A percentile compares a stretch with the other conserved stretches of the same genome.
Evolutionary conservation across 1,140 invertebrate genomes (phyloP).

Genomic region (Brachionus koreanus): DNA sequence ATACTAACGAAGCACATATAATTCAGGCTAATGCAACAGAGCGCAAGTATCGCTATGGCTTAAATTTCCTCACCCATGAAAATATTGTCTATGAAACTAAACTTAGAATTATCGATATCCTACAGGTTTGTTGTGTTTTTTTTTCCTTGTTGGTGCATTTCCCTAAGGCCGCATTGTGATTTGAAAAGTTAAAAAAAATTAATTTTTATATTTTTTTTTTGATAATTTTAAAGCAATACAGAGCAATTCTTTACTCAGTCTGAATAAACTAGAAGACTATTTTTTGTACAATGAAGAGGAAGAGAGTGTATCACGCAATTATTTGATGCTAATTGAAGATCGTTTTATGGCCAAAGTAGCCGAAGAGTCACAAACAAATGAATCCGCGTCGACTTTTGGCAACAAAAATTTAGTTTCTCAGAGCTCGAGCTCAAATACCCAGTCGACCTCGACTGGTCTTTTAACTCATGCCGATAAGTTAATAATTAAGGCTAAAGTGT

Average conservation of each 20-base stretch:
- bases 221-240: neutral
- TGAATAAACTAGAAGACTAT: slow-evolving; percentile 22
- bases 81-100: slow-evolving; percentile 87
- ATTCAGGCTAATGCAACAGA: slow-evolving; percentile 61
- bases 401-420: neutral
- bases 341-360: neutral
- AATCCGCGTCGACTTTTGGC: slow-evolving; percentile 16
- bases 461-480: slow-evolving; percentile 37
- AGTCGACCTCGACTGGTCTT: neutral
- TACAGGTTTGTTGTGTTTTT: slow-evolving; percentile 66
- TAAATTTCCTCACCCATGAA: neutral
- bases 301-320: slow-evolving; percentile 26
- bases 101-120: slow-evolving; percentile 94
- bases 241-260: neutral
- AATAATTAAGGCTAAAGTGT: slow-evolving; percentile 43
- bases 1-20: slow-evolving; percentile 58
- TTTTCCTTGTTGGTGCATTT: neutral
- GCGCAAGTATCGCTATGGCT: slow-evolving; percentile 73
- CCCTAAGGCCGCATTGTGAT: neutral
- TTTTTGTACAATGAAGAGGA: slow-evolving; percentile 40
- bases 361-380: neutral
- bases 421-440: neutral
- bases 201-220: neutral
- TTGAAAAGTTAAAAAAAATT: neutral
- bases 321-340: slow-evolving; percentile 24